Evolutionary conservation across 2,113 vertebrate genomes (phyloP).

Genomic region (Ptilonorhynchus violaceus): DNA sequence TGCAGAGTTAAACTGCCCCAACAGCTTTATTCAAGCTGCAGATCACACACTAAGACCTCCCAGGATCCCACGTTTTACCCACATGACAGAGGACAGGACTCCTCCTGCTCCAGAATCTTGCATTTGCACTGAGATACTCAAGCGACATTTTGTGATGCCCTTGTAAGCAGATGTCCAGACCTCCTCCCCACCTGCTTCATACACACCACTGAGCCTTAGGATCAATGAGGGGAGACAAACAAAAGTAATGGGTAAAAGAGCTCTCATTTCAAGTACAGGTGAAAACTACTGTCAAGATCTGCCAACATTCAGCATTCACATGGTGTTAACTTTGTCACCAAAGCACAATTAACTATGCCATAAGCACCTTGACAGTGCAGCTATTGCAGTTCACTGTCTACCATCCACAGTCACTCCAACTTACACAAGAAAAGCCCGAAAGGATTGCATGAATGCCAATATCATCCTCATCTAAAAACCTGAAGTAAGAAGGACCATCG

Average conservation of each 20-base stretch:
- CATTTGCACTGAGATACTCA: background rate
- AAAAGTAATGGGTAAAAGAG: background rate
- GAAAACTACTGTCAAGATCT: background rate
- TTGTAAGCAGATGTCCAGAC: background rate
- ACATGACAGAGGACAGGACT: background rate
- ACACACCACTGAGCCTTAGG: background rate
- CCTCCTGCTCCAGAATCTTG: background rate
- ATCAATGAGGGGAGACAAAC: background rate
- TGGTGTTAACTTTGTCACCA: background rate
- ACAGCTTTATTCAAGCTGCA: conserved; percentile 19
- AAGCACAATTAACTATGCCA: background rate
- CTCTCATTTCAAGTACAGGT: background rate
- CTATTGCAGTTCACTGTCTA: background rate
- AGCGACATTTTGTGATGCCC: background rate
- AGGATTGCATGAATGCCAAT: background rate
- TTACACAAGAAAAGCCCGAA: background rate
- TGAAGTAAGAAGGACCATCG: background rate
- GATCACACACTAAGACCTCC: background rate
- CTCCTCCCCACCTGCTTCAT: accelerated
- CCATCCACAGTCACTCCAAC: background rate
- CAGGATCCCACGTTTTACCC: background rate
- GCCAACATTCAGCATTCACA: background rate
- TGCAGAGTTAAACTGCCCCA: conserved; percentile 37
- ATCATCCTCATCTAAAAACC: background rate
- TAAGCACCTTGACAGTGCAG: background rate